Evolutionary conservation across 2,113 vertebrate genomes (phyloP).

Genomic region (Tupaia chinensis): DNA sequence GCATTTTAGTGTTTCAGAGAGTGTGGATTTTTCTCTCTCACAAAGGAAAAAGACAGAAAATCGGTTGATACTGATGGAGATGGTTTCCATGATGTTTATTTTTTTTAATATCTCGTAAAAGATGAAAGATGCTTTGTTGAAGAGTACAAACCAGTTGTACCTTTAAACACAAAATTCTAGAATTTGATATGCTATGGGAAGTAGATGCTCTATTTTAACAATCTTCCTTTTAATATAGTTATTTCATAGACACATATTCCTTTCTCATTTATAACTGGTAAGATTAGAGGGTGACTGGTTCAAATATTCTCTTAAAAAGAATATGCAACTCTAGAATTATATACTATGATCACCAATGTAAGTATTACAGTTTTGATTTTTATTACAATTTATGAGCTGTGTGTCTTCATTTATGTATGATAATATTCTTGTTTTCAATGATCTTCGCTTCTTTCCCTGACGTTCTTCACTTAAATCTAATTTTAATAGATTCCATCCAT

Average conservation of each 20-base stretch:
- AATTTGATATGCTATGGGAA: not conserved
- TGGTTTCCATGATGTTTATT: not conserved
- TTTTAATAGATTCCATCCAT: slow-evolving; percentile 36
- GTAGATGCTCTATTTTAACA: not conserved
- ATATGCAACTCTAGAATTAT: not conserved
- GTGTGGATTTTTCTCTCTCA: slow-evolving; percentile 5
- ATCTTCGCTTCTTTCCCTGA: not conserved
- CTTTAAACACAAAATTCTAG: slow-evolving; percentile 29
- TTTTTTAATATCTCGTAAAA: slow-evolving; percentile 22
- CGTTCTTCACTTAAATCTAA: slow-evolving; percentile 39
- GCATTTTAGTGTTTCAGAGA: not conserved
- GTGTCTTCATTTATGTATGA: slow-evolving; percentile 3
- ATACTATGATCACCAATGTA: not conserved
- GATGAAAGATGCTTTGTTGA: not conserved
- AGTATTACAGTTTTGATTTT: not conserved
- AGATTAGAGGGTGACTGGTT: not conserved
- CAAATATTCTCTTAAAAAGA: not conserved
- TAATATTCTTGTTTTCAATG: slow-evolving; percentile 41
- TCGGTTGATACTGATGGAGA: not conserved
- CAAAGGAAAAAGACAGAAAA: slow-evolving; percentile 13
- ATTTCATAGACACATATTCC: not conserved
- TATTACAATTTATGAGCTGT: slow-evolving; percentile 35
- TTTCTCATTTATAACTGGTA: not conserved
- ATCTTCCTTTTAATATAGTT: slow-evolving; percentile 14
- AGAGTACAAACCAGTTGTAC: not conserved